Base-by-base conservation (phyloP, 1,140 invertebrate species). In the Belonocnema kinseyi region DNA sequence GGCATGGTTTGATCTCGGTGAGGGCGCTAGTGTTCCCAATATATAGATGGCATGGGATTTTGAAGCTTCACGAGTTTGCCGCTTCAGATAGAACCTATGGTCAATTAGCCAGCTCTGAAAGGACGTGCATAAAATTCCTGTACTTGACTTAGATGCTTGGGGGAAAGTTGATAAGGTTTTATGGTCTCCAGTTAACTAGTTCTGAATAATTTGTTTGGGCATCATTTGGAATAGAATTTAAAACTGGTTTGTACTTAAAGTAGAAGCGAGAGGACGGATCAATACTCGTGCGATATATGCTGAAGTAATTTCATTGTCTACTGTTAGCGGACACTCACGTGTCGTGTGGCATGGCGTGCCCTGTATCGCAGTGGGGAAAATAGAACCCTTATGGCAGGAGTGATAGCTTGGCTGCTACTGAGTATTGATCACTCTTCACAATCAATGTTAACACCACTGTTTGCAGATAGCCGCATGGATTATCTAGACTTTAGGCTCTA, bases 291-390 rank as follows among this genome's bases (percentile, higher is more conserved):
- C 84, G 81, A 87, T 87, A 87, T 82, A 85, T 83, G 86, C 85
- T 80, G 75, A 87, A 87, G 85, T 88, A 87, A 88, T 88, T 88
- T 87, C 85, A 88, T 88, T 88, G 87, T 88, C 85, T 85, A 87
- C 83, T 88, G 83, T 87, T 87, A 83, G 82, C 83, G 80, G 83
- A 77, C 78, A 82, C 78, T 88, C 86, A 86, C 86, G 85, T 87
- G 87, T 86, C 86, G 85, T 81, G 81, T 84, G 81, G 82, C 81
- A 73, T 83, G 80, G 79, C 75, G 76, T 83, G 80, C 78, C 76
- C 66, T 72, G 52, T 71, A 80, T 26, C 50, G 71, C 46, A 50
- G 56, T 51, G 75, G 74, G 76, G 77, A 80, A 79, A 81, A 83
- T 84, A 85, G 83, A 85, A 81, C 84, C 84, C 84, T 85, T 85